phyloP scores from a whole-genome alignment of 1,140 invertebrate species.

The Zaprionus capensis region DNA sequence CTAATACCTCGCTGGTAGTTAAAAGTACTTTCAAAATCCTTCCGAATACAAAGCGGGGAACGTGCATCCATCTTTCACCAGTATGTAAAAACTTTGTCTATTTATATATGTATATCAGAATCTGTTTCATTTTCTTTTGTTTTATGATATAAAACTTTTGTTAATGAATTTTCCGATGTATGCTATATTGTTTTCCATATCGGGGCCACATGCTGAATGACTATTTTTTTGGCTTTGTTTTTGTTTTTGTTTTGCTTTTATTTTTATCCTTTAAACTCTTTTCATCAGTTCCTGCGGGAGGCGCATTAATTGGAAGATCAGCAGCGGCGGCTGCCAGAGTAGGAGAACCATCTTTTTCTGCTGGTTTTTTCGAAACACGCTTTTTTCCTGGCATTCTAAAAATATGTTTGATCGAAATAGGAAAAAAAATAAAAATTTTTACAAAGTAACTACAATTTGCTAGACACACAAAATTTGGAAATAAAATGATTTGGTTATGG shows the following conservation, averaged over 20 bases:
- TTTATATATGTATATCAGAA: no score
- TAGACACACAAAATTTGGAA: slow-evolving; percentile 1
- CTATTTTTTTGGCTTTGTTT: slow-evolving; percentile 14
- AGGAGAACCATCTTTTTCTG: not conserved
- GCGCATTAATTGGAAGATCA: not conserved
- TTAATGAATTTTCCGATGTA: no score
- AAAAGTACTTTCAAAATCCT: no score
- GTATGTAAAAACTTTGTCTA: no score
- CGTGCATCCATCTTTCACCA: no score
- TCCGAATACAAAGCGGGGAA: no score
- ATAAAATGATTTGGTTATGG: slow-evolving; percentile 1
- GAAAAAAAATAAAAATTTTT: slow-evolving; percentile 14
- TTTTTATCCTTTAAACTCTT: not conserved
- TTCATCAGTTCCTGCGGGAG: not conserved
- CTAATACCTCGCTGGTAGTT: no score
- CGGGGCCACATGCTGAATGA: no score
- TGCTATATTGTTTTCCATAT: no score
- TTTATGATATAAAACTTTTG: no score
- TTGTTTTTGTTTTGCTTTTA: slow-evolving; percentile 6
- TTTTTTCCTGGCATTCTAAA: slow-evolving; percentile 36
- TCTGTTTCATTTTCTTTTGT: no score
- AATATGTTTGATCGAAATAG: slow-evolving; percentile 2
- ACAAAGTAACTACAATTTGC: slow-evolving; percentile 2
- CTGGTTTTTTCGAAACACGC: slow-evolving; percentile 15
- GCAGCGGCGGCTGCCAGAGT: not conserved